Evolutionary conservation across 35 echinoderm and acorn worm species (phyloP).

Genomic region (Chiridota heheva): DNA sequence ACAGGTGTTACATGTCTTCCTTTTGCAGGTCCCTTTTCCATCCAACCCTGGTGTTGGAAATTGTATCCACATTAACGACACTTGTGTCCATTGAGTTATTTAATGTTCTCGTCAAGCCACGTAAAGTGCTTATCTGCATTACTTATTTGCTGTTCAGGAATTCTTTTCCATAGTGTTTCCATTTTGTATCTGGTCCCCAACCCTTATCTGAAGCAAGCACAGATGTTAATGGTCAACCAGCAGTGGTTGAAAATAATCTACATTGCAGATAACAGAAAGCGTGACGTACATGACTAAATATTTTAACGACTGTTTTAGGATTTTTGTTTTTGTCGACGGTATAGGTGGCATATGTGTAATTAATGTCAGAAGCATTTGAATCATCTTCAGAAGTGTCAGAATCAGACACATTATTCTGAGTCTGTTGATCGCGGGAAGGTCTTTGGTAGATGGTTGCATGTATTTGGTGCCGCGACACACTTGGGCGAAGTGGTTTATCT

Average conservation of each 20-base stretch:
- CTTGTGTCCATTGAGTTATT: neutral
- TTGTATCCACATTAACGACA: conserved; percentile 28
- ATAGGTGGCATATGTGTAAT: neutral
- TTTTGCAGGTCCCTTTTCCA: conserved; percentile 29
- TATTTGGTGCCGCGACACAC: neutral
- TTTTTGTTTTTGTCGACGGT: neutral
- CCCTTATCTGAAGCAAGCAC: too few relatives aligned
- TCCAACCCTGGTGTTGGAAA: conserved; percentile 40
- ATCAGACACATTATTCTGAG: neutral
- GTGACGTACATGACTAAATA: too few relatives aligned
- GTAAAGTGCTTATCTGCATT: too few relatives aligned
- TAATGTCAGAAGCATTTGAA: neutral
- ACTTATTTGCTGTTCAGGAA: too few relatives aligned
- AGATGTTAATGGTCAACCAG: too few relatives aligned
- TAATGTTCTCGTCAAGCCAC: neutral
- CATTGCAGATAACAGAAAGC: too few relatives aligned
- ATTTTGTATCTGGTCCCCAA: too few relatives aligned
- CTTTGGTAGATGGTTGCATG: too few relatives aligned
- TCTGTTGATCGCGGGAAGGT: neutral
- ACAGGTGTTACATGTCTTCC: conserved; percentile 18
- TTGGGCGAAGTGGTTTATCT: conserved; percentile 27
- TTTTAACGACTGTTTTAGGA: too few relatives aligned
- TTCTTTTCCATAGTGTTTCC: too few relatives aligned
- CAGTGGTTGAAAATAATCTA: too few relatives aligned
- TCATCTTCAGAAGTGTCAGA: neutral